Percentiles rank a stretch among this genome's conserved stretches.
These are phyloP conservation scores for Macroteleia sp. DNA, from an alignment of 2,888 invertebrate species.

Conservation along the genomic window DNA sequence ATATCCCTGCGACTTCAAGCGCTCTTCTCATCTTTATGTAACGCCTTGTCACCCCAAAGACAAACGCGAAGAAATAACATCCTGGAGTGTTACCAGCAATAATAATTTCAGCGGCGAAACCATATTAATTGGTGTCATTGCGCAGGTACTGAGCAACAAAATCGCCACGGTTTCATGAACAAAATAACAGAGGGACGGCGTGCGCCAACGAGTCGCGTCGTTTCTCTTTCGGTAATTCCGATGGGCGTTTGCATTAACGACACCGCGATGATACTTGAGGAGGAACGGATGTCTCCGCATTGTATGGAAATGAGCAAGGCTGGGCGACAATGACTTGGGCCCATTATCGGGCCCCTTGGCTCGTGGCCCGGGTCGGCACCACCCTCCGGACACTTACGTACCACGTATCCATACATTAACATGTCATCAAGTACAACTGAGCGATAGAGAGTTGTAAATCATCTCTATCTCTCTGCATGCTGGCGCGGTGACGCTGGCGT, in stretches of 20 bases:
- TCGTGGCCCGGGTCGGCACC: conserved; percentile 69
- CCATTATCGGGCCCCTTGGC: conserved; percentile 68
- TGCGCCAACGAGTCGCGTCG: conserved; percentile 67
- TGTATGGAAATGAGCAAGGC: conserved; percentile 84
- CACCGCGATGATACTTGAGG: conserved; percentile 74
- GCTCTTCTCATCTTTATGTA: conserved; percentile 39
- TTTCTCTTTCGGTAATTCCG: conserved; percentile 76
- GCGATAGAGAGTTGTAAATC: conserved; percentile 71
- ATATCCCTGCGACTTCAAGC: too few relatives aligned
- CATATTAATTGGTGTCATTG: conserved; percentile 43
- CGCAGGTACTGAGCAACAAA: conserved; percentile 1
- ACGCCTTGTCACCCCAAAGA: conserved; percentile 17
- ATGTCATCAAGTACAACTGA: conserved; percentile 75
- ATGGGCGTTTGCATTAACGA: conserved; percentile 79
- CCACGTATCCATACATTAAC: conserved; percentile 79
- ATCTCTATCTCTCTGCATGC: conserved; percentile 64
- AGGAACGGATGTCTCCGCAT: conserved; percentile 79
- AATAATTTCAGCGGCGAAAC: conserved; percentile 18
- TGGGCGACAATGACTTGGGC: conserved; percentile 82
- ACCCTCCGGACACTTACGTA: conserved; percentile 70
- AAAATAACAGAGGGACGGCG: conserved; percentile 52
- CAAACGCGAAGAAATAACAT: conserved; percentile 18
- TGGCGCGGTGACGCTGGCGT: conserved; percentile 16
- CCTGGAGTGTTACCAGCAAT: conserved; percentile 13
- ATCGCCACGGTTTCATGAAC: conserved; percentile 30